Evolutionary conservation across 1,140 invertebrate species (phyloP).

Genomic region (Neuroterus valhalla): DNA sequence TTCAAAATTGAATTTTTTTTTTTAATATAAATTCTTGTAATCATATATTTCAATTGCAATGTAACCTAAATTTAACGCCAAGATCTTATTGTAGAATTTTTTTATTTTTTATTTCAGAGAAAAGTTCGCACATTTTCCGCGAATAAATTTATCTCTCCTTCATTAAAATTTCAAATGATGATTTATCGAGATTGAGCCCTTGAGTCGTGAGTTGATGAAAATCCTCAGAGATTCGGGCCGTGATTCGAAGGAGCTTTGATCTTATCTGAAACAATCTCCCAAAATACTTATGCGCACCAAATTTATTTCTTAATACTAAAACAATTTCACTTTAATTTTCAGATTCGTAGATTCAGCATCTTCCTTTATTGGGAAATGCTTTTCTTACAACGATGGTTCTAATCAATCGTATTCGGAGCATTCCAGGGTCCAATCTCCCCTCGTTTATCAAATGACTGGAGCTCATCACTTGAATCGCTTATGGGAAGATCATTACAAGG

Average conservation of each 20-base stretch:
- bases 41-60: no score
- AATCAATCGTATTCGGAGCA: conserved; percentile 66
- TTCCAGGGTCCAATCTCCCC: conserved; percentile 62
- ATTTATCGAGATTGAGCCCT: conserved; percentile 69
- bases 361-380: conserved; percentile 60
- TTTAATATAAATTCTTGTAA: no score
- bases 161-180: conserved; percentile 52
- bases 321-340: conserved; percentile 43
- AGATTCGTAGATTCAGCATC: conserved; percentile 65
- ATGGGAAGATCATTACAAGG: conserved; percentile 59
- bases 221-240: conserved; percentile 68
- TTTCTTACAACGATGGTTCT: conserved; percentile 60
- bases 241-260: conserved; percentile 70
- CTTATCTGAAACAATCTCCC: conserved; percentile 67
- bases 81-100: no score
- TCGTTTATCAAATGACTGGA: conserved; percentile 62
- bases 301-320: conserved; percentile 29
- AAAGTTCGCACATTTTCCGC: no score
- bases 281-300: neutral
- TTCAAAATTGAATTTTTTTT: no score
- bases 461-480: conserved; percentile 57
- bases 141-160: neutral
- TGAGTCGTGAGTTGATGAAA: conserved; percentile 69
- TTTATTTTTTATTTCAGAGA: no score
- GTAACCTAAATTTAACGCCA: no score